Evolutionary conservation across 2,113 vertebrate species (phyloP), one percentile per base, ranked within the genome.

Genomic region (Beaufortia kweichowensis): DNA sequence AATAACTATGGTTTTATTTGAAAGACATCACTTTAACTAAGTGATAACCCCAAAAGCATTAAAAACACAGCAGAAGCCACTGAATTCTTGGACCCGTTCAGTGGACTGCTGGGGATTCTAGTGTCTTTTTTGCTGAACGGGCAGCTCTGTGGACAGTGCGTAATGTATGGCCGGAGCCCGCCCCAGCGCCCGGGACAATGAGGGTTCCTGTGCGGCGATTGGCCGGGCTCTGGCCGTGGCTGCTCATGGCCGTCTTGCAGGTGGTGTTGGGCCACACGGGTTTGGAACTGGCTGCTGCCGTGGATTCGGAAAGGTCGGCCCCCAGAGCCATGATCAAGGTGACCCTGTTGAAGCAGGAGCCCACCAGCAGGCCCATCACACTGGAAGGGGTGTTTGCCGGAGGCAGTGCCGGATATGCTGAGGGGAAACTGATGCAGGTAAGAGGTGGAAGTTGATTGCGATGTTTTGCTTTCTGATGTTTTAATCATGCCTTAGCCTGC

Each of bases 221-320:
- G 95, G 94, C 94, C 94, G 93, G 94, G 92, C 95, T 96, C 92
- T 98, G 95, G 96, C 95, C 94, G 89, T 96, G 95, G 95, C 95
- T 98, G 91, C 93, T 97, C 86, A 93, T 95, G 94, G 94, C 94
- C 85, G 93, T 91, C 90, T 91, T 96, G 87, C 95, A 95, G 92
- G 92, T 94, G 85, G 94, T 91, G 86, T 91, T 95, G 69, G 93
- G 92, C 91, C 94, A 85, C 50, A 91, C 91, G 0, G 93, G 93
- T 91, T 91, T 92, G 91, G 95, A 65, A 41, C 79, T 92, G 85
- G 92, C 85, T 8, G 93, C 91, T 12, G 90, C 91, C 0, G 91
- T 90, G 62, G 92, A 95, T 88, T 85, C 94, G 86, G 92, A 96
- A 89, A 87, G 92, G 35, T 89, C 91, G 75, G 89, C 88, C 3